Evolutionary conservation across 2,797 vertebrate genomes (phyloP), one percentile per base, ranked within the genome.

Genomic region (Hydrolagus colliei): DNA sequence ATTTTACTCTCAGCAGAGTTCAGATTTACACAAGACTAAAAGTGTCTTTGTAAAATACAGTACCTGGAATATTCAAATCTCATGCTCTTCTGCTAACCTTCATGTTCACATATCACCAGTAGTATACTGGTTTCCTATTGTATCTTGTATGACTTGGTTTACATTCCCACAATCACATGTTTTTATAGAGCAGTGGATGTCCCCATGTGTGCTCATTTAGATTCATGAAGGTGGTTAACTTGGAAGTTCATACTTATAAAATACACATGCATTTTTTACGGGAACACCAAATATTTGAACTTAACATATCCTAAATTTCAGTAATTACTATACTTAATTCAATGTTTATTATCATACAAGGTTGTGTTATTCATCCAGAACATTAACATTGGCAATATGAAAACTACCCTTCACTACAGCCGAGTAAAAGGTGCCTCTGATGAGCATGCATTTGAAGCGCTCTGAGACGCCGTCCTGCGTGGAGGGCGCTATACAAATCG

Each of bases 51-150:
- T 61, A 78, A 22, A 62, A 20, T 22, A 9, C 11, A 62, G 11
- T 22, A 9, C 11, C 22, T 78, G n/a, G 20, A 61, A 22, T 61
- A 61, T 16, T 9, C n/a, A n/a, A 62, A 75, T 75, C 22, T 52
- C 10, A 72, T 72, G 76, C 22, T 78, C 76, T 78, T 78, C 76
- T 78, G 52, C 76, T n/a, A 78, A 20, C 2, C 59, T 61, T 12
- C 61, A 78, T n/a, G 59, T n/a, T n/a, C 20, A 5, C 13, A 13
- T 11, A 77, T 75, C 73, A 75, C 22, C 59, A 62, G 52, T 62
- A 11, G 20, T 62, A 61, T 18, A 20, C 59, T 22, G 7, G 76
- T 61, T 62, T 62, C 76, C 12, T 61, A 78, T n/a, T n/a, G 5
- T 62, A 62, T 5, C 12, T 52, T 52, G 1, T 77, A 52, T 77